Evolutionary conservation across 2,888 invertebrate species (phyloP), one percentile per base, ranked within the genome.

Genomic region (Beris morrisii): DNA sequence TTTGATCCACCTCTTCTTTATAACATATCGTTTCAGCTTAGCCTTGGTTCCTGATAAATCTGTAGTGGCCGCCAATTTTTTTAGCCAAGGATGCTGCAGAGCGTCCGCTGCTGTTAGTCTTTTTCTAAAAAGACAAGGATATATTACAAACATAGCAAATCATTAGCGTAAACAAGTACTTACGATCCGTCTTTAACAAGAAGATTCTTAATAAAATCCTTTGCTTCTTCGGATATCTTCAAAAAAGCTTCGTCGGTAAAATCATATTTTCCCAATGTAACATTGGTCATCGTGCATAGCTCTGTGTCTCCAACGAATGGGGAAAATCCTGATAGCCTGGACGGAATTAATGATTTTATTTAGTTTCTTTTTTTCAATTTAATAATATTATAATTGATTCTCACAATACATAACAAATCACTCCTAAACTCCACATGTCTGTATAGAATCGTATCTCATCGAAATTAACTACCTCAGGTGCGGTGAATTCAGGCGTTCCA

Each of bases 341-440:
- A 79, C 57, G 12, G 15, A 43, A 53, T 15, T 5, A 44, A 50
- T 38, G 15, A 46, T 43, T 22, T 22, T 46, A 56, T 54, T 45
- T 22, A 28, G 6, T 30, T 43, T 11, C 5, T 65, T 55, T 50
- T 30, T 32, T 30, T 6, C 7, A 13, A 61, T 38, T n/a, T 50
- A 15, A 45, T 38, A 38, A 38, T 22, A 38, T 38, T 38, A 22
- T 22, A 22, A 22, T 38, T 38, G 38, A 7, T 15, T 88, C 94
- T 93, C 83, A 96, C 95, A 97, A 82, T 64, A 97, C 94, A 79
- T 97, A 97, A 77, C 93, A 92, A 73, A 97, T 95, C 68, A 97
- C 95, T 28, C 96, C 96, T 15, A 97, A 88, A 44, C 93, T 93
- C 96, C 96, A 97, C 95, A 97, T 95, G 75, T 97, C 97, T 0